These are phyloP conservation scores for Ophraella communa DNA, from an alignment of 2,888 invertebrate genomes.

Conservation along the genomic window DNA sequence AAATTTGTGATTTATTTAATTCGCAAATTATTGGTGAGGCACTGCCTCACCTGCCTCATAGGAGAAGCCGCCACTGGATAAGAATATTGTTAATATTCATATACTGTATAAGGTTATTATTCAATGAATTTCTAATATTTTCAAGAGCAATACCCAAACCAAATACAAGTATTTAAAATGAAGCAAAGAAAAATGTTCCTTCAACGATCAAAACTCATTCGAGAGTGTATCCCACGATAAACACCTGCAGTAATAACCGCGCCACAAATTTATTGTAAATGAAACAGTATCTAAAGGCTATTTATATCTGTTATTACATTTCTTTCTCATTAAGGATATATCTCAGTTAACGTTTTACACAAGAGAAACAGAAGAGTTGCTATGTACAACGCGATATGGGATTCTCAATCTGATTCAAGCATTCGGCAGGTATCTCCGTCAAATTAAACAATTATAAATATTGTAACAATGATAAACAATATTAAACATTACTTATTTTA, in stretches of 20 bases:
- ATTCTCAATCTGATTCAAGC: not conserved
- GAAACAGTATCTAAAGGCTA: constrained; percentile 58
- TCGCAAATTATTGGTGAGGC: no score
- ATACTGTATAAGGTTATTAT: no score
- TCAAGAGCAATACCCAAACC: not conserved
- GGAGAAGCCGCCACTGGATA: no score
- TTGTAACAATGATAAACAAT: no score
- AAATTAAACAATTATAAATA: not conserved
- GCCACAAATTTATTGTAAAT: constrained; percentile 56
- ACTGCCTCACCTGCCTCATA: no score
- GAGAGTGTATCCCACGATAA: constrained; percentile 42
- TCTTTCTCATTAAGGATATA: constrained; percentile 56
- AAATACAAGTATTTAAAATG: not conserved
- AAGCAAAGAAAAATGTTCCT: constrained; percentile 20
- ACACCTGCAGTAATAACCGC: constrained; percentile 53
- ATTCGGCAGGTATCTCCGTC: not conserved
- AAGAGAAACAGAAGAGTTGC: constrained; percentile 9
- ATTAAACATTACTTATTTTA: no score
- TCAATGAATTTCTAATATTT: no score
- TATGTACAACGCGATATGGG: not conserved
- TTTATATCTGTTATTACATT: constrained; percentile 57
- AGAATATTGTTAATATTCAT: no score
- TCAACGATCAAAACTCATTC: constrained; percentile 38
- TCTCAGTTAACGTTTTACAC: constrained; percentile 50
- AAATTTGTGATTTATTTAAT: no score